phyloP scores from a whole-genome alignment of 1,140 invertebrate genomes.

The silkworm (Bombyx mori) region ASM3026992v2 NC_085110.1:11567001-11567500 shows the following conservation, averaged over 20 bases:
- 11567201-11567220: constrained; percentile 1
- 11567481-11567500: no score
- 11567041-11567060: constrained; percentile 67
- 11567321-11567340: constrained; percentile 13
- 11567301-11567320: no score
- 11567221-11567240: constrained; percentile 25
- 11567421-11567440: no score
- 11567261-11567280: constrained; percentile 56
- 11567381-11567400: no score
- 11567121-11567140: constrained; percentile 8
- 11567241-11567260: constrained; percentile 55
- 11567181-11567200: neutral
- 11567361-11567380: no score
- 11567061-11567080: constrained; percentile 43
- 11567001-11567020: constrained; percentile 66
- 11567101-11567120: constrained; percentile 62
- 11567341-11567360: constrained; percentile 19
- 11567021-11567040: constrained; percentile 52
- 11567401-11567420: constrained; percentile 1
- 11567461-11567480: no score
- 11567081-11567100: constrained; percentile 52
- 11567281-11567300: constrained; percentile 43
- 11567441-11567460: no score
- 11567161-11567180: constrained; percentile 1
- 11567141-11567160: neutral